A percentile compares a stretch with the other conserved stretches of the same genome.
Evolutionary conservation across 2,113 vertebrate genomes (phyloP).

Genomic region (Elaphurus davidianus): DNA sequence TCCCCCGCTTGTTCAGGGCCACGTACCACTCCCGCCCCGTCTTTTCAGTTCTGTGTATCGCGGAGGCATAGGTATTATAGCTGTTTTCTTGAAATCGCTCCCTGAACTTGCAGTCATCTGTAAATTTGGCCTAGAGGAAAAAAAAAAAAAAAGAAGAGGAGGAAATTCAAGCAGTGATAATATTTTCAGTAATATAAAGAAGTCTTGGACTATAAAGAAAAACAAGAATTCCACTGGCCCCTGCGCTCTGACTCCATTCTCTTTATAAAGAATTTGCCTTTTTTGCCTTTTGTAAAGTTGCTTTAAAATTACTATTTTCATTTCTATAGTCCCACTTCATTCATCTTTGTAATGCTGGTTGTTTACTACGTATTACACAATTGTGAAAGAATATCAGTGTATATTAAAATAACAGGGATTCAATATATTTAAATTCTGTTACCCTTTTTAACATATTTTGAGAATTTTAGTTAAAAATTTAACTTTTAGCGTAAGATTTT

Average conservation of each 20-base stretch:
- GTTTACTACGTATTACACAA: neutral
- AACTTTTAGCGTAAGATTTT: neutral
- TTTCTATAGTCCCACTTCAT: neutral
- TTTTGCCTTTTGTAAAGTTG: neutral
- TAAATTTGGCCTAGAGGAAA: slow-evolving; percentile 85
- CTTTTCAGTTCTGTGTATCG: slow-evolving; percentile 86
- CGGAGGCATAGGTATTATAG: slow-evolving; percentile 97
- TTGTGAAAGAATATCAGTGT: neutral
- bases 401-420: neutral
- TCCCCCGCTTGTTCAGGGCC: slow-evolving; percentile 97
- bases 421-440: neutral
- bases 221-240: neutral
- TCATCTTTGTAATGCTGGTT: neutral
- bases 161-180: neutral
- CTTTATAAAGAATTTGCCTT: neutral
- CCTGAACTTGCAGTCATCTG: slow-evolving; percentile 94
- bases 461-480: neutral
- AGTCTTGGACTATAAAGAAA: neutral
- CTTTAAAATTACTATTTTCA: neutral
- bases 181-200: neutral
- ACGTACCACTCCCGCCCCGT: slow-evolving; percentile 94
- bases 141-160: neutral
- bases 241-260: neutral
- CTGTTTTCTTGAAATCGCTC: slow-evolving; percentile 99
- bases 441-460: neutral